A percentile compares a stretch with the other conserved stretches of the same genome.
phyloP scores from a whole-genome alignment of 1,140 invertebrate genomes.

The Acromyrmex heyeri region DNA sequence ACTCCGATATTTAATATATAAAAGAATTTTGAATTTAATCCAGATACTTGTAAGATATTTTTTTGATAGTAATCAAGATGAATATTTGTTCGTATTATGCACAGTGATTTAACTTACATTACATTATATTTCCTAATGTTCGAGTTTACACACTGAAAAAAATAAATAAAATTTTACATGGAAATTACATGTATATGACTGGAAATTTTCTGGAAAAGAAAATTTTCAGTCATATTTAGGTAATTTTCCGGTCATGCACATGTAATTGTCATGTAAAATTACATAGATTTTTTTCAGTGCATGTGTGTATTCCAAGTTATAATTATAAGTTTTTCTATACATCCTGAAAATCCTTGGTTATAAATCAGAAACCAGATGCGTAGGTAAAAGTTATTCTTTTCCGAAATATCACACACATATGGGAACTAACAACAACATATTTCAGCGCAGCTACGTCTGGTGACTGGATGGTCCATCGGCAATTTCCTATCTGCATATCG shows the following conservation, averaged over 20 bases:
- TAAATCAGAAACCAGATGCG: slow-evolving; percentile 7
- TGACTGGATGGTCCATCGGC: slow-evolving; percentile 11
- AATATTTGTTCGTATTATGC: background rate
- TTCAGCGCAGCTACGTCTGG: background rate
- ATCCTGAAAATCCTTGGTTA: background rate
- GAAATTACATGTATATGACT: too few relatives aligned
- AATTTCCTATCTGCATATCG: slow-evolving; percentile 15
- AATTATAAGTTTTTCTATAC: background rate
- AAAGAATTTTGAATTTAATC: background rate
- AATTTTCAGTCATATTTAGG: too few relatives aligned
- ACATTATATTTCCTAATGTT: background rate
- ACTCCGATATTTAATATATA: background rate
- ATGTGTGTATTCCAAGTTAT: background rate
- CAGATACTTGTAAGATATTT: background rate
- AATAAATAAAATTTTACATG: too few relatives aligned
- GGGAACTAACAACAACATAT: slow-evolving; percentile 27
- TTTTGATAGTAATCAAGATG: background rate
- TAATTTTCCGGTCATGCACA: too few relatives aligned
- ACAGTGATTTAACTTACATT: background rate
- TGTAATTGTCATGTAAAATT: too few relatives aligned
- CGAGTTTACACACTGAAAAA: too few relatives aligned
- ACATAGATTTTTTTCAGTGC: too few relatives aligned
- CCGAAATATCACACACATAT: slow-evolving; percentile 22
- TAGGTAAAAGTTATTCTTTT: background rate
- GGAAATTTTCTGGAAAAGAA: too few relatives aligned